Evolutionary conservation across 2,797 vertebrate species (phyloP).

Genomic region (Lithobates sylvaticus): DNA sequence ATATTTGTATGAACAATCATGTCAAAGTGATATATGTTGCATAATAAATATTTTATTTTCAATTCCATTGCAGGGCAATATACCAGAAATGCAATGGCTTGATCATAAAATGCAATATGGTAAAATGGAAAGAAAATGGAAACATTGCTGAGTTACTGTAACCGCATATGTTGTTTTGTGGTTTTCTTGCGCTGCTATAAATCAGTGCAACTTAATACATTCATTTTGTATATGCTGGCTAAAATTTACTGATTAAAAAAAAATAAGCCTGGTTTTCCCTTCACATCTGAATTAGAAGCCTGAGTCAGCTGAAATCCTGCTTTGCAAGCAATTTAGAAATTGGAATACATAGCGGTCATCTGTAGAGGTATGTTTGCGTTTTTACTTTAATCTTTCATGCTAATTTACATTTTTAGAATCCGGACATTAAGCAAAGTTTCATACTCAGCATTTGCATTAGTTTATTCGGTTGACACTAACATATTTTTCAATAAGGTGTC

Average conservation of each 20-base stretch:
- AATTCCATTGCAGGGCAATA: neutral
- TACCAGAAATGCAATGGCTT: neutral
- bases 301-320: conserved; percentile 51
- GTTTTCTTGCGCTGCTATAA: conserved; percentile 29
- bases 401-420: conserved; percentile 38
- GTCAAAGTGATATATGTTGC: conserved; percentile 6
- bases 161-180: conserved; percentile 31
- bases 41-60: neutral
- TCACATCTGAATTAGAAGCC: conserved; percentile 33
- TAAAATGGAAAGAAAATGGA: conserved; percentile 1
- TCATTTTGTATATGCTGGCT: conserved; percentile 48
- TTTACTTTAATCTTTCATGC: conserved; percentile 23
- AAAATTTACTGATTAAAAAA: conserved; percentile 49
- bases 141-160: conserved; percentile 22
- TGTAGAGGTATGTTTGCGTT: conserved; percentile 37
- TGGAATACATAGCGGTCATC: conserved; percentile 28
- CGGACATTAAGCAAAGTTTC: neutral
- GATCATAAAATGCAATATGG: conserved; percentile 13
- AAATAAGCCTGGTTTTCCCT: conserved; percentile 36
- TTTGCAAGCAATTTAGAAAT: conserved; percentile 45
- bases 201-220: conserved; percentile 50
- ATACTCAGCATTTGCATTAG: neutral
- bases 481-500: neutral
- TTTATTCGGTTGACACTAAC: neutral
- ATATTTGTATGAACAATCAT: conserved; percentile 5